Conservation (phyloP, 2,797 vertebrate species). For the Cossypha caffra region DNA sequence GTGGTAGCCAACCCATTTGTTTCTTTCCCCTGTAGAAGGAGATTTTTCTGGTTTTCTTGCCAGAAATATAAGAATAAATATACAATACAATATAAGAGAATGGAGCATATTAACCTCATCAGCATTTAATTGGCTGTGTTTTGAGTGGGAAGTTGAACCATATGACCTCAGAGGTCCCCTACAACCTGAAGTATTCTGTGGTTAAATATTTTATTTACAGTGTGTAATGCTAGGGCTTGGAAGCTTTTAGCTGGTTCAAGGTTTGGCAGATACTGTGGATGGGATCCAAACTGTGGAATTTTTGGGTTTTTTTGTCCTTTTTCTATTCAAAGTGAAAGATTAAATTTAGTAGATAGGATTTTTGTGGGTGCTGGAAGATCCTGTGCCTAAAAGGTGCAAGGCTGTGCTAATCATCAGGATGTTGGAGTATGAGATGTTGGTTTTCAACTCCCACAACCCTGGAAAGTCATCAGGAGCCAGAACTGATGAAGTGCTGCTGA, state of each 20-base stretch:
- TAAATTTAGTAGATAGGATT: neutral
- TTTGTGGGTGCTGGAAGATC: neutral
- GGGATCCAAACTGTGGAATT: neutral
- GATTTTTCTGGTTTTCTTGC: neutral
- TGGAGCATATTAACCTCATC: neutral
- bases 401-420: neutral
- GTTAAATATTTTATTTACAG: neutral
- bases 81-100: neutral
- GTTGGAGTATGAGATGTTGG: neutral
- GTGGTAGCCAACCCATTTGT: neutral
- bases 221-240: neutral
- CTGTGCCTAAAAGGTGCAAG: neutral
- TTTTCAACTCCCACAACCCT: neutral
- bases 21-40: neutral
- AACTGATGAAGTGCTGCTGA: neutral
- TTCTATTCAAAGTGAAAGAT: neutral
- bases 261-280: neutral
- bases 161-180: neutral
- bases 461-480: neutral
- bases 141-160: neutral
- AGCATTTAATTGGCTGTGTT: neutral
- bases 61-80: neutral
- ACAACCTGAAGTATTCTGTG: neutral
- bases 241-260: neutral
- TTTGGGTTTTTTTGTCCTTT: fast-evolving